Percentiles rank a stretch among this genome's conserved stretches.
Conservation (phyloP, 2,888 invertebrate genomes). For the Tiliacea citrago region DNA sequence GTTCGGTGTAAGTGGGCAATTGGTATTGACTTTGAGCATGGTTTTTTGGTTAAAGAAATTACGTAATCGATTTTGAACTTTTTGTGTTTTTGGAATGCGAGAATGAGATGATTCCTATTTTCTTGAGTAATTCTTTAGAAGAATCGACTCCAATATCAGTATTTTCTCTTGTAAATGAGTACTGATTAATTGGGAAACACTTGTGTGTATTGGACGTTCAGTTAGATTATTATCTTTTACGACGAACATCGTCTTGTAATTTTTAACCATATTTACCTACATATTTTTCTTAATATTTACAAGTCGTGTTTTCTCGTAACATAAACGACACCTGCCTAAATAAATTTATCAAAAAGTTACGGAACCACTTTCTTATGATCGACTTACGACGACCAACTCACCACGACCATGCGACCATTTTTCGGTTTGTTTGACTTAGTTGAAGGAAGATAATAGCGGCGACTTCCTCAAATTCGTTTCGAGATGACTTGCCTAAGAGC, state of each 20-base stretch:
- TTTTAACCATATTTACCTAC: constrained; percentile 36
- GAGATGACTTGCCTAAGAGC: constrained; percentile 82
- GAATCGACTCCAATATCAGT: not conserved
- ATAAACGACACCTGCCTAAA: constrained; percentile 62
- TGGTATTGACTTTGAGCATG: constrained; percentile 7
- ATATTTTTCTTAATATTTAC: constrained; percentile 52
- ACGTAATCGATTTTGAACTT: constrained; percentile 16
- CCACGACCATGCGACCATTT: constrained; percentile 66
- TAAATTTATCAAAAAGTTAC: constrained; percentile 58
- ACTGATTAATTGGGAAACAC: not conserved
- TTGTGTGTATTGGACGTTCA: not conserved
- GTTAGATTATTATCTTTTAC: constrained; percentile 15
- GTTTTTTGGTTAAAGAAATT: constrained; percentile 26
- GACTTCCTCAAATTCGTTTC: constrained; percentile 87
- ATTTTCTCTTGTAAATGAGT: not conserved
- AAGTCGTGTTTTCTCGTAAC: constrained; percentile 47
- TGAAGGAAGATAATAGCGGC: constrained; percentile 84
- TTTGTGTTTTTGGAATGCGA: constrained; percentile 1
- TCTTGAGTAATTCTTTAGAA: not conserved
- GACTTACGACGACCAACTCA: constrained; percentile 28
- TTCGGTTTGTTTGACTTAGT: constrained; percentile 83
- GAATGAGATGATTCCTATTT: not conserved
- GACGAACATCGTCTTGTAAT: constrained; percentile 20
- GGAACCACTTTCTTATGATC: constrained; percentile 65
- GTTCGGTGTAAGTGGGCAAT: constrained; percentile 31